Evolutionary conservation across 2,113 vertebrate genomes (phyloP).

Genomic region (Rhinolophus ferrumequinum): DNA sequence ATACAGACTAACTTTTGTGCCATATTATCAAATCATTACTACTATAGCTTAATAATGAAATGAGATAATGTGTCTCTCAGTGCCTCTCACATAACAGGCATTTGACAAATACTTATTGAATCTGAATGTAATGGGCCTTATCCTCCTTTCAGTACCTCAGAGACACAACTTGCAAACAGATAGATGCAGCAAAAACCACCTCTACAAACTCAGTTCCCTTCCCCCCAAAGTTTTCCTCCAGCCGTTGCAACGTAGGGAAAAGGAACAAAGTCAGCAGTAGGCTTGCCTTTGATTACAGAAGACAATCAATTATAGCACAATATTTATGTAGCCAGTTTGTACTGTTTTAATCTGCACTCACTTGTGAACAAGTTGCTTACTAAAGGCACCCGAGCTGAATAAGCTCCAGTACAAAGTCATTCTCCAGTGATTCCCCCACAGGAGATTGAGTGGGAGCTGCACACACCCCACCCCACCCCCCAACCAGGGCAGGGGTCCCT

Average conservation of each 20-base stretch:
- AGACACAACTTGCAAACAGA: not conserved
- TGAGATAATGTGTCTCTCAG: not conserved
- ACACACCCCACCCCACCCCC: not conserved
- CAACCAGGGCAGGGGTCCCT: not conserved
- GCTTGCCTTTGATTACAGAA: slow-evolving; percentile 49
- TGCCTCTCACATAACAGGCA: not conserved
- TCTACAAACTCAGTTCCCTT: not conserved
- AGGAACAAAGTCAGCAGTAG: slow-evolving; percentile 21
- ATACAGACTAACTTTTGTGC: slow-evolving; percentile 26
- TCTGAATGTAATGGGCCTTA: not conserved
- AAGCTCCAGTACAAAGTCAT: not conserved
- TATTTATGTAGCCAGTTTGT: not conserved
- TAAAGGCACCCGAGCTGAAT: not conserved
- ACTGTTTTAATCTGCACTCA: not conserved
- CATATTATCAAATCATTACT: not conserved
- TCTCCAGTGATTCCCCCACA: not conserved
- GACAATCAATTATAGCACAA: not conserved
- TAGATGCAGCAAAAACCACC: not conserved
- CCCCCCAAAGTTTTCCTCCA: not conserved
- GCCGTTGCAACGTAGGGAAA: not conserved
- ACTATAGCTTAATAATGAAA: not conserved
- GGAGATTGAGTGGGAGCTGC: not conserved
- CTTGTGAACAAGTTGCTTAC: slow-evolving; percentile 38
- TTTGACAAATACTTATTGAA: slow-evolving; percentile 6
- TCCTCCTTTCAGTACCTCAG: not conserved